phyloP scores from a whole-genome alignment of 2,797 vertebrate genomes.

The Nyctibius grandis region DNA sequence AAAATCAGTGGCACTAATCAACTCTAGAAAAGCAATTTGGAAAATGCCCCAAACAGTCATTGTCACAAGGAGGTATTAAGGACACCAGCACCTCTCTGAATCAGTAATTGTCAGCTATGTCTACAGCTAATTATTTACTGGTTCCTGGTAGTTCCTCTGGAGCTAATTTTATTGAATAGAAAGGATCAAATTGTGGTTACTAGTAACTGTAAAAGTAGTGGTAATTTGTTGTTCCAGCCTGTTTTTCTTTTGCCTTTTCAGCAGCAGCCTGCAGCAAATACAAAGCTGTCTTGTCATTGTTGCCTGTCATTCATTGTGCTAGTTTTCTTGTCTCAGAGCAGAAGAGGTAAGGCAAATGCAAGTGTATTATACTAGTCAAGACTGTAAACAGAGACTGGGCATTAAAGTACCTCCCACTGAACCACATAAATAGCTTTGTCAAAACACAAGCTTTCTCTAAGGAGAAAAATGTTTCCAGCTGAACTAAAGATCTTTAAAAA shows the following conservation, averaged over 20 bases:
- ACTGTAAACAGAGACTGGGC: neutral
- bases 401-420: conserved; percentile 13
- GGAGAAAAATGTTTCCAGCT: neutral
- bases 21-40: neutral
- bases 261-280: neutral
- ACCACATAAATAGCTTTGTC: conserved; percentile 11
- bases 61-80: neutral
- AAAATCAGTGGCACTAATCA: neutral
- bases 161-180: neutral
- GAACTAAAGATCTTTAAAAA: neutral
- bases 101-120: neutral
- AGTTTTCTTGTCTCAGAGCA: neutral
- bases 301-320: neutral
- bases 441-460: neutral
- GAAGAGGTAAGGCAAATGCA: neutral
- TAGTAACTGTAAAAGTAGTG: neutral
- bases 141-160: neutral
- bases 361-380: neutral
- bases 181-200: neutral
- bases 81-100: neutral
- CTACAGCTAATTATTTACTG: neutral
- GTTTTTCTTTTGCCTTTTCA: neutral
- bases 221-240: neutral
- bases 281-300: neutral
- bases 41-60: neutral